Evolutionary conservation across 2,888 invertebrate species (phyloP), one percentile per base, ranked within the genome.

Genomic region (Gastrophysa polygoni): DNA sequence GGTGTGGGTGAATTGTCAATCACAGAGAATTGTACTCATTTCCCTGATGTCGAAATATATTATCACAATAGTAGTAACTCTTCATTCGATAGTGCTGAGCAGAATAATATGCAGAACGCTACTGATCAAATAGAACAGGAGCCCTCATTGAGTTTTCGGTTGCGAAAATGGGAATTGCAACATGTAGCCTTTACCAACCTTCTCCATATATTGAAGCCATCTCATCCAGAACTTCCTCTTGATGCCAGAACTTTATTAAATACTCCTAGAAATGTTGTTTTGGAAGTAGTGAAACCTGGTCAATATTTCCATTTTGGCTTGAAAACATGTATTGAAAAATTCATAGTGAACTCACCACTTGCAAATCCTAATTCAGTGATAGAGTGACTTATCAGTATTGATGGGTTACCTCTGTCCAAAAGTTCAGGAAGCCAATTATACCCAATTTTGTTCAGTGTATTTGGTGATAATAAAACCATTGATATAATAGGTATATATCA

Each of bases 401-500:
- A 58, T n/a, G 43, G 51, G 21, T 38, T 49, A 28, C 50, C 58
- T 21, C 16, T 58, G 14, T 58, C 58, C 21, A 58, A 58, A 38
- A 58, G 51, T 50, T 58, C 58, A n/a, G 49, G 50, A 17, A 57
- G 56, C 44, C 60, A 60, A 29, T 49, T 60, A 14, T 60, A 49
- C 17, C 54, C 50, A 32, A 52, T 59, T 29, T 57, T 63, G 11
- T 32, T 44, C 18, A 57, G 46, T 67, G 18, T 54, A 54, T 34
- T 52, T 24, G 16, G 44, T 7, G 28, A 18, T 11, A 3, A 24
- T 24, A 43, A 58, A 7, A 49, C 46, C 16, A 44, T 60, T 51
- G 59, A 38, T 16, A n/a, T 61, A n/a, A 32, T 67, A 21, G 67
- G 63, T 20, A 32, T 60, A 14, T 67, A 63, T 51, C 60, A 65